Evolutionary conservation across 2,113 vertebrate species (phyloP), one percentile per base, ranked within the genome.

Genomic region (Epinephelus fuscoguttatus): DNA sequence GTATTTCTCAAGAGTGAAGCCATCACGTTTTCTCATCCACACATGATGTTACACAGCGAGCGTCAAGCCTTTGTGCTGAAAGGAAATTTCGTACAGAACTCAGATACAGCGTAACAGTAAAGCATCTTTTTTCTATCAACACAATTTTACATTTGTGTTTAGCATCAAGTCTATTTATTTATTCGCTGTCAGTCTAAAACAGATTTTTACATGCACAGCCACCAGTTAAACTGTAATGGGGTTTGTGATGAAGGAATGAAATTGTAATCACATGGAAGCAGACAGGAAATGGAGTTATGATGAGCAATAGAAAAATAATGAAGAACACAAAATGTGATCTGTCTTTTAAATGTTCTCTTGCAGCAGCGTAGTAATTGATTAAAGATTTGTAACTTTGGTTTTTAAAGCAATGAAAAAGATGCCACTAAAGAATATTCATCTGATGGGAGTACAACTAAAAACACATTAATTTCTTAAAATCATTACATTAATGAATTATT

Each of bases 1-100:
- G 53, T 67, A 70, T 81, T 88, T 84, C 80, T 90, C 75, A 8
- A 56, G 60, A 76, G 64, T 78, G 78, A 84, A 85, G 81, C 30
- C 78, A 79, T 90, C 85, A 70, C 37, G 6, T 70, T 84, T 70
- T 76, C 69, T 85, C 66, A 56, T 80, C 60, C 52, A 50, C 53
- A 30, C 70, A 63, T 21, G 70, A 84, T 78, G 75, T 81, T 82
- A 76, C 62, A 74, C 60, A 40, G 30, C 66, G 50, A 61, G 74
- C 56, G 56, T 80, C 2, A 0, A 78, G 52, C 49, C 50, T 78
- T 75, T 14, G 53, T 66, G 64, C 6, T 27, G 40, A 75, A 71
- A 75, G 53, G 18, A 57, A 45, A 60, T 80, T 33, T 75, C 25
- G 47, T 33, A 69, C 27, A 61, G 40, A 75, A 11, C 30, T 53